phyloP scores from a whole-genome alignment of 92 coral and sea anemone genomes.

The Actinernus sp. region DNA sequence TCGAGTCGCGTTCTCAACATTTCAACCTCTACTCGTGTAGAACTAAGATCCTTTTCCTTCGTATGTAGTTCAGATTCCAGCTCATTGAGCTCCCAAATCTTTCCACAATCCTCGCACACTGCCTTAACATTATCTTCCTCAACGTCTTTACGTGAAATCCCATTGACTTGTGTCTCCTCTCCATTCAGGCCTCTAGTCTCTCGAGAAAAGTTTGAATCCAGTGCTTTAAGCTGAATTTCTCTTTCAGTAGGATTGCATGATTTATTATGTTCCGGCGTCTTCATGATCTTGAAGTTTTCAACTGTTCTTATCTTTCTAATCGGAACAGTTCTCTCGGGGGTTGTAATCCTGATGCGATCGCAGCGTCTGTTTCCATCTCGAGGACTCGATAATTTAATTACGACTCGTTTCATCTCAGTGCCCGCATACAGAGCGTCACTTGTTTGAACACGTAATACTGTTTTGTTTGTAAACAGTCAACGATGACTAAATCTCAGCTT shows the following conservation, averaged over 20 bases:
- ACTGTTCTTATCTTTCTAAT: conserved; percentile 24
- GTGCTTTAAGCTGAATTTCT: conserved; percentile 20
- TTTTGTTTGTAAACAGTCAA: conserved; percentile 23
- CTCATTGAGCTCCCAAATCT: conserved; percentile 9
- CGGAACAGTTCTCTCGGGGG: conserved; percentile 5
- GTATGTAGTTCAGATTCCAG: conserved; percentile 52
- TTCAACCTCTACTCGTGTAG: conserved; percentile 49
- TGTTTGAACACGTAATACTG: conserved; percentile 38
- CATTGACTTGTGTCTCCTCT: background rate
- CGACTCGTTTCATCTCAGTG: conserved; percentile 35
- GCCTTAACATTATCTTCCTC: background rate
- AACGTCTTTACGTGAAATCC: background rate
- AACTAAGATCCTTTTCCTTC: conserved; percentile 52
- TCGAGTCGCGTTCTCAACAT: conserved; percentile 57
- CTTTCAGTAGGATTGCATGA: conserved; percentile 18
- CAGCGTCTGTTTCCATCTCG: background rate
- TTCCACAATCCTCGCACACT: conserved; percentile 36
- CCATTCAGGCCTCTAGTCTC: too few species aligned
- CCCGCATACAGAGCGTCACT: conserved; percentile 17
- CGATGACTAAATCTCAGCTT: too few species aligned
- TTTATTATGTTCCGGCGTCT: conserved; percentile 27
- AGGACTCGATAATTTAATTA: conserved; percentile 24
- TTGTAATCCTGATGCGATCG: background rate
- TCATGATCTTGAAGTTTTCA: too few species aligned
- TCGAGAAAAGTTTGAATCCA: too few species aligned